A percentile compares a stretch with the other conserved stretches of the same genome.
These are phyloP conservation scores for Pachyramphus minor DNA, from an alignment of 2,113 vertebrate species.

Conservation along the genomic window DNA sequence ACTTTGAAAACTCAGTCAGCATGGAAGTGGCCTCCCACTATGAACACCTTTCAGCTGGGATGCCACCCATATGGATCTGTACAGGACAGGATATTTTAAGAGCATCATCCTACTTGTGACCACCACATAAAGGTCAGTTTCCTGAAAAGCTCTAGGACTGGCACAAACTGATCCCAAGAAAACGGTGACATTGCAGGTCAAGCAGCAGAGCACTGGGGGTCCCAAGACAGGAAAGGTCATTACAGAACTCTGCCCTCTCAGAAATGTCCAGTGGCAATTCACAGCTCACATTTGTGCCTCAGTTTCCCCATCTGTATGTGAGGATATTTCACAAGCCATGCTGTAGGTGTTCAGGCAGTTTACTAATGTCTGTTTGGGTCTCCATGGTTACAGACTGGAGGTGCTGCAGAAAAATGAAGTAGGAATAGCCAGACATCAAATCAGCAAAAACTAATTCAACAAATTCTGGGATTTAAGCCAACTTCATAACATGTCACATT, in stretches of 20 bases:
- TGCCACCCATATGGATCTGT: not conserved
- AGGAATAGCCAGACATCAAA: not conserved
- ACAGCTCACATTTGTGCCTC: not conserved
- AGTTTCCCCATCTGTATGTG: not conserved
- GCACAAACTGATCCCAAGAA: not conserved
- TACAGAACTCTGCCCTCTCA: not conserved
- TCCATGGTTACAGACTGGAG: not conserved
- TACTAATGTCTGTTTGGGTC: not conserved
- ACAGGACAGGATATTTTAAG: not conserved
- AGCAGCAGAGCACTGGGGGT: not conserved
- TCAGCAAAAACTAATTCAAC: not conserved
- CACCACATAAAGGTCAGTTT: not conserved
- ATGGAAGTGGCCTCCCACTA: not conserved
- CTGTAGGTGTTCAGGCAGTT: not conserved
- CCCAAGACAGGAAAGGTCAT: not conserved
- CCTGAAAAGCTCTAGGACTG: not conserved
- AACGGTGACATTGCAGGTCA: rapidly evolving
- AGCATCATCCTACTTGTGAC: not conserved
- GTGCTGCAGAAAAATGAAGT: not conserved
- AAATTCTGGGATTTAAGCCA: conserved; percentile 1
- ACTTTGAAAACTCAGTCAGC: not conserved
- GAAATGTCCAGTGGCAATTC: not conserved
- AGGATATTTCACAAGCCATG: not conserved
- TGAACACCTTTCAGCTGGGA: not conserved
- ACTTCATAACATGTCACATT: not conserved